phyloP scores from a whole-genome alignment of 2,888 invertebrate species.

The Torymus auratus region DNA sequence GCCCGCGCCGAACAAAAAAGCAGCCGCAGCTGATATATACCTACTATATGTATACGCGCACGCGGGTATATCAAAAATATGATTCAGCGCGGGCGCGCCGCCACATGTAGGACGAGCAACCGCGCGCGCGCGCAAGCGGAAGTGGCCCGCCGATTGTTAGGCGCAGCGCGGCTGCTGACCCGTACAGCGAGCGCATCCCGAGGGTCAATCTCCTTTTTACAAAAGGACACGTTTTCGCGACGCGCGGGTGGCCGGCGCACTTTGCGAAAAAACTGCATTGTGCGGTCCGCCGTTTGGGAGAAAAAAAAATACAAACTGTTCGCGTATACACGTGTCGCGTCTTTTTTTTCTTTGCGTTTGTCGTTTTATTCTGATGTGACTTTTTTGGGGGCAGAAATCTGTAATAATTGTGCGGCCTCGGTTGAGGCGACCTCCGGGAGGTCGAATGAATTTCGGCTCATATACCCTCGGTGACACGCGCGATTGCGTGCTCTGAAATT shows the following conservation, averaged over 20 bases:
- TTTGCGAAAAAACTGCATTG: no score
- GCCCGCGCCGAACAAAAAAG: constrained; percentile 16
- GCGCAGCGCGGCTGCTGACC: constrained; percentile 24
- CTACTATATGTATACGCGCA: no score
- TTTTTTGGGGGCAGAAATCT: no score
- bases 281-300: no score
- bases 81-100: constrained; percentile 37
- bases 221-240: constrained; percentile 12
- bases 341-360: no score
- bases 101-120: constrained; percentile 25
- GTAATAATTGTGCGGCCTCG: no score
- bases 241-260: no score
- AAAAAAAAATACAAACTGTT: no score
- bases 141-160: constrained; percentile 20
- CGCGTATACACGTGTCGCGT: no score
- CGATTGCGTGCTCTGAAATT: constrained; percentile 28
- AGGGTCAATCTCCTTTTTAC: constrained; percentile 39
- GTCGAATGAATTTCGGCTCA: no score
- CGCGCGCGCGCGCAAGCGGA: constrained; percentile 14
- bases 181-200: background rate
- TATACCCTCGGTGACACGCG: background rate
- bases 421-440: no score
- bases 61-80: constrained; percentile 54
- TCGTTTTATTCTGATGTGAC: no score
- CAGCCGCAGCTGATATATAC: constrained; percentile 26